Evolutionary conservation across 2,888 invertebrate genomes (phyloP), one percentile per base, ranked within the genome.

Genomic region (Pyrocoelia pectoralis): DNA sequence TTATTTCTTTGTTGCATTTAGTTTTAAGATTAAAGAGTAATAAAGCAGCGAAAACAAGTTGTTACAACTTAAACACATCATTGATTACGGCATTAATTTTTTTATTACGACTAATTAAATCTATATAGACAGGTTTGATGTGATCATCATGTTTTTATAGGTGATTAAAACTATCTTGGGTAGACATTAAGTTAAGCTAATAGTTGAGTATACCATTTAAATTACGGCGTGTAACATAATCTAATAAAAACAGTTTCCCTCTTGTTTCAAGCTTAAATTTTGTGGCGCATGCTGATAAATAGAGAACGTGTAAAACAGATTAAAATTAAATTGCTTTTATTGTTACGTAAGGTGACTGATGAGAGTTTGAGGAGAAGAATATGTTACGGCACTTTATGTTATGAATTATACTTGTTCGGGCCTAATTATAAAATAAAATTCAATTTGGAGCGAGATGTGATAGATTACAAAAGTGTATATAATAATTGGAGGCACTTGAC

Each of bases 251-350:
- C 43, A 43, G 14, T 8, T 43, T 15, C 13, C 43, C 12, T 13
- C 43, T 46, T 46, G 17, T 46, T 46, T 46, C 17, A 17, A 17
- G 17, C 46, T 46, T 15, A 46, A 46, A 46, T 46, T 46, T 46
- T 46, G 46, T 46, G n/a, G 46, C 17, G 46, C 46, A 46, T 46
- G 46, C 46, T 46, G 46, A 46, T 46, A 46, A 46, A 46, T 46
- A 46, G 17, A 18, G 46, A 46, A 46, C 17, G 46, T 46, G 46
- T 46, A 46, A 46, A 46, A 46, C 46, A n/a, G 46, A 46, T 46
- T 46, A 46, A 46, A 46, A 46, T 18, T 14, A 46, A 46, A 46
- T 46, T 46, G 46, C 46, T 46, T 46, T 15, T 46, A 46, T 46
- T 46, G 46, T 46, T 46, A 17, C 46, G 6, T 3, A 9, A 10